phyloP scores from a whole-genome alignment of 2,797 vertebrate genomes.

The Muraenolepis orangiensis region DNA sequence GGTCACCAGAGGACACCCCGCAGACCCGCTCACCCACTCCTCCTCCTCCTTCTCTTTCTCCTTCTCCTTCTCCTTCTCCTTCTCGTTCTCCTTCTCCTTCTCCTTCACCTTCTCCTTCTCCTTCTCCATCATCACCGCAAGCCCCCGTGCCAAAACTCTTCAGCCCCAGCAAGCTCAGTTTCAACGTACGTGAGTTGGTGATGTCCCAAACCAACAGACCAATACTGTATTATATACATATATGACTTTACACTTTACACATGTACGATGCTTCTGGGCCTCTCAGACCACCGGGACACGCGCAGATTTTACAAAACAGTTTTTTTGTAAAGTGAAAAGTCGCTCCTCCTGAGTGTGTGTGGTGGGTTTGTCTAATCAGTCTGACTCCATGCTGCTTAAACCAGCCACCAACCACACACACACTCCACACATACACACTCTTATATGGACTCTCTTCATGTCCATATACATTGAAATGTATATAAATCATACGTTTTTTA shows the following conservation, averaged over 20 bases:
- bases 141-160: constrained; percentile 51
- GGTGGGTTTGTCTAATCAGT: no score
- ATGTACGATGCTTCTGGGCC: no score
- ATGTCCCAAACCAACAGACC: not conserved
- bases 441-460: not conserved
- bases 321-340: no score
- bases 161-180: constrained; percentile 59
- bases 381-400: no score
- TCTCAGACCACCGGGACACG: no score
- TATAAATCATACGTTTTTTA: not conserved
- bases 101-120: constrained; percentile 33
- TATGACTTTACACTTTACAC: no score
- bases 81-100: constrained; percentile 45
- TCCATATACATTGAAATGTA: not conserved
- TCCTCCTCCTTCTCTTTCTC: constrained; percentile 34
- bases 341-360: no score
- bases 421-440: no score
- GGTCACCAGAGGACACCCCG: constrained; percentile 38
- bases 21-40: constrained; percentile 40
- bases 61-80: constrained; percentile 19
- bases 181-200: constrained; percentile 47
- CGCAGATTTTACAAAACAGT: no score
- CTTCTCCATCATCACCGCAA: constrained; percentile 14
- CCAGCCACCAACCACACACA: no score
- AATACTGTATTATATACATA: not conserved